These are phyloP conservation scores for Pentalonia nigronervosa DNA, from an alignment of 1,140 invertebrate genomes.

Conservation along the genomic window DNA sequence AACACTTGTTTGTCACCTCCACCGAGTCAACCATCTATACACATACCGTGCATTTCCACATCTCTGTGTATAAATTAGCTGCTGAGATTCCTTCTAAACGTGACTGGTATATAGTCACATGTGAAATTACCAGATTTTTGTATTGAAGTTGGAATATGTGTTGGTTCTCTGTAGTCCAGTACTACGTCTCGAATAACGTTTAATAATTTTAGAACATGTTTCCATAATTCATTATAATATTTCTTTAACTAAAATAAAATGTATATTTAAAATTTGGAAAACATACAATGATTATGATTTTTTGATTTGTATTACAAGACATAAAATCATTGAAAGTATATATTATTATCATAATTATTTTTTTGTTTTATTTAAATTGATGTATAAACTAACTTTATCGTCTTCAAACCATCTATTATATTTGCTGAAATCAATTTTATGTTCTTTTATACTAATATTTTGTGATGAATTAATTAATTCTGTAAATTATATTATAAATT, in stretches of 20 bases:
- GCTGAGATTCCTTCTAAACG: no score
- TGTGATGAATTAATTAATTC: constrained; percentile 27
- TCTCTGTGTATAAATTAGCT: no score
- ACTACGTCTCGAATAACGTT: constrained; percentile 46
- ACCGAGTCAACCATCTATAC: no score
- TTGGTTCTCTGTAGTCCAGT: constrained; percentile 54
- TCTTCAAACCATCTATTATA: constrained; percentile 54
- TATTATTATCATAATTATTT: constrained; percentile 15
- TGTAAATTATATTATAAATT: constrained; percentile 40
- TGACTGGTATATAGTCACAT: neutral
- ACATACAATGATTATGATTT: neutral
- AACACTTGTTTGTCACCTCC: no score
- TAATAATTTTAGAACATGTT: constrained; percentile 44
- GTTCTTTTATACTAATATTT: constrained; percentile 40
- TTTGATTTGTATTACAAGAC: neutral
- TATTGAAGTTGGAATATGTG: constrained; percentile 6
- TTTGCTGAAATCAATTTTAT: constrained; percentile 52
- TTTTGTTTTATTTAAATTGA: no score
- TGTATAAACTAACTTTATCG: constrained; percentile 47
- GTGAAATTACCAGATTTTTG: constrained; percentile 39
- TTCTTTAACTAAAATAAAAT: constrained; percentile 47
- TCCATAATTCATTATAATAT: constrained; percentile 59
- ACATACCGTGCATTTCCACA: no score
- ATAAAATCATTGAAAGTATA: no score
- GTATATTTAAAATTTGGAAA: neutral